These are phyloP conservation scores for Girardinus metallicus DNA, from an alignment of 2,797 vertebrate species.

Conservation along the genomic window DNA sequence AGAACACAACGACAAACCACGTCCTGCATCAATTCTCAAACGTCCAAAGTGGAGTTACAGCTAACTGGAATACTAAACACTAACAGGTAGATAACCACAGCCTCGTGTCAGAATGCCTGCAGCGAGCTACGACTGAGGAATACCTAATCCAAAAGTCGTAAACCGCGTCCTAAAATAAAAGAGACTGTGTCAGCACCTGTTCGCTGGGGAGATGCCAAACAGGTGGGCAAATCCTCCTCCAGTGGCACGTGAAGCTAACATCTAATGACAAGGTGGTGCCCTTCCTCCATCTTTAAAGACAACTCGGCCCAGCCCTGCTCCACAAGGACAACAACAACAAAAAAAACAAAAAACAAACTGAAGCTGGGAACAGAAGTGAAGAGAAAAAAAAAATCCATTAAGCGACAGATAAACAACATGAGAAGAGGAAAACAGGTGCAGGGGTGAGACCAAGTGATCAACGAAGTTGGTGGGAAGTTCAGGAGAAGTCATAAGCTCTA, in stretches of 20 bases:
- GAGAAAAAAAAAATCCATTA: slow-evolving; percentile 24
- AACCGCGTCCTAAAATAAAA: slow-evolving; percentile 29
- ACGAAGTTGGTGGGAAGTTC: slow-evolving; percentile 18
- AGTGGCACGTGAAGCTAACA: slow-evolving; percentile 71
- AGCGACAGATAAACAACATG: slow-evolving; percentile 15
- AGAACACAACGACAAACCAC: slow-evolving; percentile 12
- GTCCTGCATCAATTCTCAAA: slow-evolving; percentile 18
- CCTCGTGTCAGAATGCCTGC: slow-evolving; percentile 51
- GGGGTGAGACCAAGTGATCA: background rate
- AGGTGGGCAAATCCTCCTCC: slow-evolving; percentile 56
- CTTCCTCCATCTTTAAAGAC: slow-evolving; percentile 65
- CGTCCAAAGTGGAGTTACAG: slow-evolving; percentile 17
- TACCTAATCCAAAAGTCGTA: slow-evolving; percentile 43
- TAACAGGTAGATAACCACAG: slow-evolving; percentile 44
- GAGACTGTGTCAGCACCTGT: slow-evolving; percentile 43
- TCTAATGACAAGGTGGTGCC: slow-evolving; percentile 73
- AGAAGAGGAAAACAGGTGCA: background rate
- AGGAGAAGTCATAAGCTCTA: slow-evolving; percentile 34
- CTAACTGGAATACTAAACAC: slow-evolving; percentile 42
- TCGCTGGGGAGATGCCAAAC: slow-evolving; percentile 64
- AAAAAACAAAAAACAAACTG: background rate
- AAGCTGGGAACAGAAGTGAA: slow-evolving; percentile 26
- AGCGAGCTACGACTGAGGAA: slow-evolving; percentile 47
- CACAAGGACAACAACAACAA: slow-evolving; percentile 27
- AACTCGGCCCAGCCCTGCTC: slow-evolving; percentile 47